These are phyloP conservation scores for Yponomeuta cagnagella DNA, from an alignment of 2,888 invertebrate genomes.

Conservation along the genomic window DNA sequence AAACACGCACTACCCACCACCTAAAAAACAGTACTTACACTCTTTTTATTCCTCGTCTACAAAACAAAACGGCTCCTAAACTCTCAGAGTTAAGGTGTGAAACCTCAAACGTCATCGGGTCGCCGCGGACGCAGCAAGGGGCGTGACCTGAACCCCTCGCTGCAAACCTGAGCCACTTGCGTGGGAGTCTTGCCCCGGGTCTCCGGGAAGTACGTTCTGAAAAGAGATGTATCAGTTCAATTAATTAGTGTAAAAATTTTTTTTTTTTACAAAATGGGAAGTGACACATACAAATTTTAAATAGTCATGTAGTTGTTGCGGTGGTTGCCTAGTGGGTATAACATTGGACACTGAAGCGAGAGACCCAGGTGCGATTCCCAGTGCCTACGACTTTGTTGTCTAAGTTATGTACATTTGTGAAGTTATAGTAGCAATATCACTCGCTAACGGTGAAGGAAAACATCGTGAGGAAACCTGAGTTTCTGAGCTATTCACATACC, in stretches of 20 bases:
- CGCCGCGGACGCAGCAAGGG: neutral
- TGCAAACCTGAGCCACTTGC: slow-evolving; percentile 78
- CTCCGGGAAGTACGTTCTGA: slow-evolving; percentile 83
- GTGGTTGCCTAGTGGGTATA: too few relatives aligned
- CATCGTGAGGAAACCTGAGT: too few relatives aligned
- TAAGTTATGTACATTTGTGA: too few relatives aligned
- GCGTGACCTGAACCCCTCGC: slow-evolving; percentile 70
- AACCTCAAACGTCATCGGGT: neutral
- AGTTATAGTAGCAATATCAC: too few relatives aligned
- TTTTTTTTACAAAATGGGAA: too few relatives aligned
- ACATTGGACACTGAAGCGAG: too few relatives aligned
- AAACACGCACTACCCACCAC: neutral
- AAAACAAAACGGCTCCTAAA: neutral
- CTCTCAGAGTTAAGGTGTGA: neutral
- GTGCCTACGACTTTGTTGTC: too few relatives aligned
- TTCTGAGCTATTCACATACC: too few relatives aligned
- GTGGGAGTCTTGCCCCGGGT: slow-evolving; percentile 81
- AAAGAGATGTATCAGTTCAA: slow-evolving; percentile 26
- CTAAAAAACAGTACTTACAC: neutral
- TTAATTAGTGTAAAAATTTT: neutral
- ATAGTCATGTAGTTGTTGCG: too few relatives aligned
- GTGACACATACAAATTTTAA: too few relatives aligned
- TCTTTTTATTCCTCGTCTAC: neutral
- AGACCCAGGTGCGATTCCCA: too few relatives aligned
- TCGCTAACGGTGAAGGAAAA: too few relatives aligned